Base-by-base conservation (phyloP, 1,140 invertebrate genomes). In the Globodera ellingtonae region DNA sequence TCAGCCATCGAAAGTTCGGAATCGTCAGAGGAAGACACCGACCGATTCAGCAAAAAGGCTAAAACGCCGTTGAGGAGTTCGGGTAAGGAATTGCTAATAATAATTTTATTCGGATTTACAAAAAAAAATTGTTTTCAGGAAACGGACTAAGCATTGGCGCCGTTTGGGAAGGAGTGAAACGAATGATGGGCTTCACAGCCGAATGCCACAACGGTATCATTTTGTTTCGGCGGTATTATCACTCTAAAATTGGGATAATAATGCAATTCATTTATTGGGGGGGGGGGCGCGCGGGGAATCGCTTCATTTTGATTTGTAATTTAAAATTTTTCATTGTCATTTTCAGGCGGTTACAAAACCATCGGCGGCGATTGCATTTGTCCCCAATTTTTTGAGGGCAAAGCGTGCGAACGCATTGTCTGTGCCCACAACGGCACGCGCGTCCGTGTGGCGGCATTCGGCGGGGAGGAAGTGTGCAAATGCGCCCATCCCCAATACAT, bases 111-210 rank as follows among this genome's bases (percentile, higher is more conserved):
- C 0, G 35, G 35, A 35, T 35, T 35, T 35, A 35, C 35, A 35
- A 35, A 35, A 35, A 35, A 35, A 35, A 35, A 35, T 35, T 35
- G 24, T 35, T 35, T 35, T 35, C 35, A 35, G 35, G 35, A 35
- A 35, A 35, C 3, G 35, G 75, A 24, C 52, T 69, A 24, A 59
- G 75, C 48, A 46, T 77, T 48, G 47, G 62, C 18, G 18, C 67
- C 35, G 81, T 86, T n/a, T 87, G 84, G 86, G 82, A 88, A 44
- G 86, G 85, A 21, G 65, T 86, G 18, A 86, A 86, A 47, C 75
- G 82, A 52, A 78, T 85, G 70, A 76, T 86, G 71, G 86, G 86
- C 13, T 87, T 85, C 59, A 72, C 79, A 0, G 76, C 84, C 7
- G 75, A 81, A n/a, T 86, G 84, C 62, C 52, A 79, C 21, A 86